Percentiles rank a stretch among this genome's conserved stretches.
Conservation (phyloP, 1,140 invertebrate genomes). For the Phocides pigmalion region DNA sequence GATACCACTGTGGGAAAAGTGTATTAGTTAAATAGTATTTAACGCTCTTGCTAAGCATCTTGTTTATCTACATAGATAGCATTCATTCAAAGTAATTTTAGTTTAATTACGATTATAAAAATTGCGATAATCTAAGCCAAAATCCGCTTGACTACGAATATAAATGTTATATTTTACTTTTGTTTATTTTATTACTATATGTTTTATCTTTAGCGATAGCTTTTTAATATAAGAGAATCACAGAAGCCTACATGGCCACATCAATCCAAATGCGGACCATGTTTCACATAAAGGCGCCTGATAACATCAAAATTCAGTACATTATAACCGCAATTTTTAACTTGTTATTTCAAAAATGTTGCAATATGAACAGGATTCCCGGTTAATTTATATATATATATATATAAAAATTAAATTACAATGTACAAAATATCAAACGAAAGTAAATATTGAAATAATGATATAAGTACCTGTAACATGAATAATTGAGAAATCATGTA, state of each 20-base stretch:
- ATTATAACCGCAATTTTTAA: too few relatives aligned
- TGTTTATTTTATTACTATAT: background rate
- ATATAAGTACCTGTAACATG: background rate
- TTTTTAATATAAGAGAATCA: too few relatives aligned
- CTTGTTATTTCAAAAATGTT: too few relatives aligned
- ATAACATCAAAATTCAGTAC: too few relatives aligned
- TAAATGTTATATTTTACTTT: background rate
- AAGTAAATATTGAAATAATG: background rate
- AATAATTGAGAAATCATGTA: background rate
- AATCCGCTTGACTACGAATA: background rate
- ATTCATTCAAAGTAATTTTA: background rate
- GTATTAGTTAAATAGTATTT: conserved; percentile 16
- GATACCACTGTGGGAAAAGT: conserved; percentile 87
- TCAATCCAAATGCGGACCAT: too few relatives aligned
- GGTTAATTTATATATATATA: too few relatives aligned
- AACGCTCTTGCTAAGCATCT: background rate
- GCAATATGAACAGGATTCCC: too few relatives aligned
- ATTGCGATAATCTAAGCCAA: background rate
- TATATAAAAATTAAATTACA: too few relatives aligned
- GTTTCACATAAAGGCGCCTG: too few relatives aligned
- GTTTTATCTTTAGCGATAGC: too few relatives aligned
- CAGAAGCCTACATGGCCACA: too few relatives aligned
- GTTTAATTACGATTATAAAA: background rate
- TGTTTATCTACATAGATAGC: background rate
- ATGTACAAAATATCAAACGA: too few relatives aligned